Evolutionary conservation across 2,797 vertebrate genomes (phyloP).

Genomic region (Anguilla pacifica): DNA sequence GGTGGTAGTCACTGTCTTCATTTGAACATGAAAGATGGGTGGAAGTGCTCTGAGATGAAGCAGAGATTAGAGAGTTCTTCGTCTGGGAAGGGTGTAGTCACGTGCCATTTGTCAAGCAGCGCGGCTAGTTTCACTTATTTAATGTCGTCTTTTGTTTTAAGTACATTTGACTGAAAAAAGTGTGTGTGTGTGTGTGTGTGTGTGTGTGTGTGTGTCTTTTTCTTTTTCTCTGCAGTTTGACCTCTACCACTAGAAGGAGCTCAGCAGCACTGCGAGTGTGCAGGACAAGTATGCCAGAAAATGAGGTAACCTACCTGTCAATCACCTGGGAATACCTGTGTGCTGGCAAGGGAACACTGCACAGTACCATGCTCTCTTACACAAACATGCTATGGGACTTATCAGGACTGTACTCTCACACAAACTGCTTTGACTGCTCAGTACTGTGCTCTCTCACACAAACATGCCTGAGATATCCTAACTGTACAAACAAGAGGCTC

Average conservation of each 20-base stretch:
- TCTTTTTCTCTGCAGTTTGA: conserved; percentile 74
- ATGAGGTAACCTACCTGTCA: conserved; percentile 76
- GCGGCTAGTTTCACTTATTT: conserved; percentile 13
- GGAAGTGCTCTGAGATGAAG: conserved; percentile 29
- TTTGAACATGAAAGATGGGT: conserved; percentile 48
- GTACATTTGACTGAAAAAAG: background rate
- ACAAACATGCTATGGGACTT: background rate
- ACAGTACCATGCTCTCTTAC: background rate
- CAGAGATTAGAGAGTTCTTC: conserved; percentile 44
- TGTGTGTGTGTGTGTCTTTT: background rate
- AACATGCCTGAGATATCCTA: background rate
- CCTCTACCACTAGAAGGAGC: conserved; percentile 90
- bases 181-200: background rate
- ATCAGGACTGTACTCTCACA: background rate
- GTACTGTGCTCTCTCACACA: no score
- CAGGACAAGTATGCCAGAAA: conserved; percentile 81
- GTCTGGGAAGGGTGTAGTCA: conserved; percentile 45
- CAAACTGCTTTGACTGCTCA: background rate
- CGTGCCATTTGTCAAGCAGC: conserved; percentile 66
- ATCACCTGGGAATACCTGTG: background rate
- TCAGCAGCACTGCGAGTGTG: conserved; percentile 85
- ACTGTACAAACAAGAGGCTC: background rate
- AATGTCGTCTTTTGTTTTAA: conserved; percentile 3
- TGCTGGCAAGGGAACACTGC: background rate
- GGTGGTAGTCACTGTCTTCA: conserved; percentile 37